Conservation (phyloP, 2,113 vertebrate genomes). For the Oreotrochilus melanogaster region DNA sequence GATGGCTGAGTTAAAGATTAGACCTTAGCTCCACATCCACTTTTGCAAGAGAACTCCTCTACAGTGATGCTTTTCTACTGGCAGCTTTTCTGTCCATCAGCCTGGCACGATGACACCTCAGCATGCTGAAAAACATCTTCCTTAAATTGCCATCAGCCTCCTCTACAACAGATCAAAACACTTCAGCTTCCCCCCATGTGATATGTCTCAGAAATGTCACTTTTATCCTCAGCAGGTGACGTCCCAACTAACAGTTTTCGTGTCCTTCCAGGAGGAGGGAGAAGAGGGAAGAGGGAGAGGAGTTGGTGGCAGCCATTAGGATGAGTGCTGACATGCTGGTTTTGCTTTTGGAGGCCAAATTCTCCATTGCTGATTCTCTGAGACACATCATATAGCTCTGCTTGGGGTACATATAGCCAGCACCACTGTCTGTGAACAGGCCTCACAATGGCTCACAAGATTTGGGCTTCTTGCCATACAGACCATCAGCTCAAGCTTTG, state of each 20-base stretch:
- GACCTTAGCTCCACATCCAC: not conserved
- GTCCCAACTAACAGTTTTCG: not conserved
- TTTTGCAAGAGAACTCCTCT: not conserved
- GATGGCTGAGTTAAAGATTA: not conserved
- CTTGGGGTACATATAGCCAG: not conserved
- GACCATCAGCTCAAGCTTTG: not conserved
- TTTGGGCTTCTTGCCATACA: not conserved
- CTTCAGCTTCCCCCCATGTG: not conserved
- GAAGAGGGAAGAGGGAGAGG: not conserved
- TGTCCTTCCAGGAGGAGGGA: not conserved
- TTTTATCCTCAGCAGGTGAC: not conserved
- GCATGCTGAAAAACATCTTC: not conserved
- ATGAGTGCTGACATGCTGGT: not conserved
- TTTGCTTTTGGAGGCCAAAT: not conserved
- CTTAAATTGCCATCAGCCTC: constrained; percentile 17
- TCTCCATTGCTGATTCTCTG: not conserved
- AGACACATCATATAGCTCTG: not conserved
- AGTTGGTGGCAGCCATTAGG: not conserved
- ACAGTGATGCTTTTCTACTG: not conserved
- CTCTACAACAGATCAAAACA: not conserved
- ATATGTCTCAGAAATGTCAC: not conserved
- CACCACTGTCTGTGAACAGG: not conserved
- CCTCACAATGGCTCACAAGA: not conserved
- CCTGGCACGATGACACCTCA: not conserved
- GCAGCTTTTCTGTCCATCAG: not conserved